phyloP scores from a whole-genome alignment of 2,888 invertebrate genomes.

The Archips crataeganus region DNA sequence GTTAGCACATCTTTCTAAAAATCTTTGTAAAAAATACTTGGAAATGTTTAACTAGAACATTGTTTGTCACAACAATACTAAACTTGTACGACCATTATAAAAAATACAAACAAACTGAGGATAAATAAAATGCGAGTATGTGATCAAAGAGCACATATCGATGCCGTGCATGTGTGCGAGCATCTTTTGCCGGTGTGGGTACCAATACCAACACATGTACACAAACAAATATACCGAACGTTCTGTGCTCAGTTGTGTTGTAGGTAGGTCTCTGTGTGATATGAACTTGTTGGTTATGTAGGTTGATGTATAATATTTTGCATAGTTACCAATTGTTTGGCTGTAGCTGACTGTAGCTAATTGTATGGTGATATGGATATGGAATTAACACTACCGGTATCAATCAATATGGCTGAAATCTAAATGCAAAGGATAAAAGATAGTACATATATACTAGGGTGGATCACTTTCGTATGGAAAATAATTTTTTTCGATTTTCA shows the following conservation, averaged over 20 bases:
- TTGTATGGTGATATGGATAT: background rate
- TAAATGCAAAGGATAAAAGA: no score
- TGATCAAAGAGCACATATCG: conserved; percentile 33
- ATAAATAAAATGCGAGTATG: conserved; percentile 25
- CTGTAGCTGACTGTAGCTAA: conserved; percentile 19
- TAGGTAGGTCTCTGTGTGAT: conserved; percentile 13
- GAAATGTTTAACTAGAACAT: conserved; percentile 9
- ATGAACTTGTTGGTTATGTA: conserved; percentile 18
- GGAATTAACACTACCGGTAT: background rate
- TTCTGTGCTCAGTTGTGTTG: conserved; percentile 24
- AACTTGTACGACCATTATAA: conserved; percentile 28
- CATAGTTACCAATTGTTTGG: conserved; percentile 33
- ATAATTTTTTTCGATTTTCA: no score
- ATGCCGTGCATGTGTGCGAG: conserved; percentile 33
- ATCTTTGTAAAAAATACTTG: conserved; percentile 17
- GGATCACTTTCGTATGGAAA: no score
- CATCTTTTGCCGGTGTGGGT: conserved; percentile 33
- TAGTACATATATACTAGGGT: no score
- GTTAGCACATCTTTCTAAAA: conserved; percentile 4
- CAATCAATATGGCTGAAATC: no score
- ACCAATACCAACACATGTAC: conserved; percentile 34
- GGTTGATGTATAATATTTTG: conserved; percentile 28
- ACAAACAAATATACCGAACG: conserved; percentile 38
- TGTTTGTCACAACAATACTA: conserved; percentile 32
- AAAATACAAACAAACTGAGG: conserved; percentile 37